These are phyloP conservation scores for Shinisaurus crocodilurus DNA, from an alignment of 2,113 vertebrate genomes.

Conservation along the genomic window DNA sequence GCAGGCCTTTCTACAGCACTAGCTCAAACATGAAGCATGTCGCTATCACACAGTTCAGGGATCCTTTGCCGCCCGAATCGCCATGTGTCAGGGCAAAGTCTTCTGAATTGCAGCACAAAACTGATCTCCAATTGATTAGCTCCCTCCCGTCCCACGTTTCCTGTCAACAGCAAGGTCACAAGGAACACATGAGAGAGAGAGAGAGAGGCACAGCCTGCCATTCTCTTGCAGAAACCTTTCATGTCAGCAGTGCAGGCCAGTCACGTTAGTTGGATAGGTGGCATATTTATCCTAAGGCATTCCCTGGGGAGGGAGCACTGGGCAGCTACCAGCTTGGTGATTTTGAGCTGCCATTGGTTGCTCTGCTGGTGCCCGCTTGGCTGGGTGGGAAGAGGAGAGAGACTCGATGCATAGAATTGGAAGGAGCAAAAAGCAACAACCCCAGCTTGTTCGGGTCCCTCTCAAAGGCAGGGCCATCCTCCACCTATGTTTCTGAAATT, in stretches of 20 bases:
- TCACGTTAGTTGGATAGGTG: not conserved
- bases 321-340: too few relatives aligned
- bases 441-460: not conserved
- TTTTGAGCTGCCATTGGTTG: not conserved
- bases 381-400: not conserved
- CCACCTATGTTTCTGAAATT: not conserved
- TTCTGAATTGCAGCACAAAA: not conserved
- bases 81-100: slow-evolving; percentile 49
- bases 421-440: not conserved
- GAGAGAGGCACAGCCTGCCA: fast-evolving
- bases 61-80: not conserved
- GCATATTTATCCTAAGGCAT: not conserved
- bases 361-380: not conserved
- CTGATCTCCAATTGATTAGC: not conserved
- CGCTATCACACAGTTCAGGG: not conserved
- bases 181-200: fast-evolving
- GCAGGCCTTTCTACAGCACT: not conserved
- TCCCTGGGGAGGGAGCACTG: not conserved
- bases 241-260: not conserved
- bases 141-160: not conserved
- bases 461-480: not conserved
- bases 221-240: fast-evolving
- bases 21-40: not conserved
- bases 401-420: not conserved
- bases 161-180: not conserved